Base-by-base conservation (phyloP, 92 coral and sea anemone species). In the Umimayanthus chanpuru region DNA sequence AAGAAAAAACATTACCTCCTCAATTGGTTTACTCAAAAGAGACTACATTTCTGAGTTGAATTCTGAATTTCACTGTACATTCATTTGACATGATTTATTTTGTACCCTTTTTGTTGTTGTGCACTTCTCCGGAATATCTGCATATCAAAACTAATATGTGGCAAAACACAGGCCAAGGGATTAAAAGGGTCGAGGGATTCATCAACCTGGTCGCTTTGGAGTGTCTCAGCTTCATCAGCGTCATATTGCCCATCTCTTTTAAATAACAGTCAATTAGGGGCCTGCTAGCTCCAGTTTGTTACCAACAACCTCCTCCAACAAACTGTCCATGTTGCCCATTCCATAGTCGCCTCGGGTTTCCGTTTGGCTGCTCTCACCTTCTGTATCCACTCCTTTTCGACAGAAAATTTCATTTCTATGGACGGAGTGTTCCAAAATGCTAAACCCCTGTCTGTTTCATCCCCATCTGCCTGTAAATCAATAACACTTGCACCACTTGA, bases 291-390 rank as follows among this genome's bases (percentile, higher is more conserved):
- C 90, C 12, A 90, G 90, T 68, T 87, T 86, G 67, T 90, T 90
- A 0, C 90, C 85, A 55, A 88, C 88, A 11, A 90, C 93, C 29
- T 87, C 88, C 77, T 90, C 93, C 68, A 85, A 70, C 47, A 80
- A 77, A 38, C 82, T 39, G 39, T 91, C 93, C 93, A 90, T 90
- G 9, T 80, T 73, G 21, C 86, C 86, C 90, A 86, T 87, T 36
- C 92, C 92, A 86, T 86, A 90, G 53, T 90, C 80, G 67, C n/a
- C n/a, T n/a, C n/a, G n/a, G 90, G 90, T 87, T 90, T 90, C n/a
- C 83, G 79, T 76, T 30, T 44, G 4, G 87, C 92, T 1, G 3
- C n/a, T 55, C 90, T 26, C 50, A 90, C 90, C 20, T 50, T 1
- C 76, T 86, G 64, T 14, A 86, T 43, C 92, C 92, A 90, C 30